Evolutionary conservation across 1,140 invertebrate genomes (phyloP), one percentile per base, ranked within the genome.

Genomic region (Paralvinella palmiformis): DNA sequence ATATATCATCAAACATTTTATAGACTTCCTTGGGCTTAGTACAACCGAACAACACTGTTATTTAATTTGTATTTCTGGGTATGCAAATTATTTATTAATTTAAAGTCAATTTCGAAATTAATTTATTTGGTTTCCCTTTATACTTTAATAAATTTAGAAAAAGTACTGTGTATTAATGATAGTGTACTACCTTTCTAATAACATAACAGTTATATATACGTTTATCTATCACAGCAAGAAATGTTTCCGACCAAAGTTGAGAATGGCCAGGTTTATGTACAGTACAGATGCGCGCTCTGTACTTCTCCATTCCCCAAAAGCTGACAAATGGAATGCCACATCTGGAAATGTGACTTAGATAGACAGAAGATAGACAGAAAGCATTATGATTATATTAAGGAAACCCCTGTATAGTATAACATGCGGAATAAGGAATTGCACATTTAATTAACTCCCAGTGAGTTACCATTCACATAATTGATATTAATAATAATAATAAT

Each of bases 201-300:
- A 41, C n/a, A 13, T 13, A 41, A 41, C 37, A 57, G 29, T 15
- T 22, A 10, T 32, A n/a, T 20, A 27, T 41, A 24, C 35, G 15
- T 59, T 41, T 20, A 36, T 59, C 20, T 60, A 7, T 29, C 24
- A 33, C 35, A 60, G 58, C 58, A 60, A 45, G 58, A 60, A 1
- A 37, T 60, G 20, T 60, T 50, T 32, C 6, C 22, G 35, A 41
- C 37, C 5, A 60, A 60, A 27, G 41, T 60, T 20, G 58, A 60
- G 41, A 37, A 60, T 13, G 32, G 22, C 17, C 35, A 60, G 24
- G 58, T 60, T 3, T 60, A 45, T 22, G 58, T 60, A 7, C 22
- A 41, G 31, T 60, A 60, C 36, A 41, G 35, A 22, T 45, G 41
- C 41, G 35, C 33, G 22, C 41, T 60, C n/a, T n/a, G n/a, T n/a